Base-by-base conservation (phyloP, 2,113 vertebrate species). In the Myotis davidii region DNA sequence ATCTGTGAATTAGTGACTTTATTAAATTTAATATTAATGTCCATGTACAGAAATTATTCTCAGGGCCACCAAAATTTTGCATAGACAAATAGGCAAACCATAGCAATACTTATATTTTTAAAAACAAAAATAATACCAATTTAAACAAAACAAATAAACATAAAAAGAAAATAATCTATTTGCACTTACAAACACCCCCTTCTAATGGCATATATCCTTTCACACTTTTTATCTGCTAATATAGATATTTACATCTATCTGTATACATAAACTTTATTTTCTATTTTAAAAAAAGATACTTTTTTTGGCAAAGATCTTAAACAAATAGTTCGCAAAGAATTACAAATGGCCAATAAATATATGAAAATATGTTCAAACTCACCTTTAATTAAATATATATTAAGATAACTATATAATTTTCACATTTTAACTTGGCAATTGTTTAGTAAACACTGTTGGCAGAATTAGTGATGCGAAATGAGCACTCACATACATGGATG, bases 11-110 rank as follows among this genome's bases (percentile, higher is more conserved):
- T 17, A 42, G 32, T 94, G 32, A 74, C 13, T 67, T 90, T 37
- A 21, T 77, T 89, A 91, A 78, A 39, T 84, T 84, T 72, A 72
- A 10, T 85, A 81, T 85, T 78, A 37, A 70, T 76, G 93, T 77
- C 17, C 12, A 52, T 20, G 9, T 7, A 87, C 20, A 78, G 27
- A 86, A 82, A 5, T 86, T 77, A 86, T 17, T 20, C 8, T 56
- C 12, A 59, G 27, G 2, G 16, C 93, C 23, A 81, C 14, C 29
- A 81, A 45, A 77, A 48, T 78, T 59, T 37, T 74, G 17, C 9
- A 61, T 39, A 95, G 59, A 61, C 20, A 61, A 61, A 27, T 61
- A 52, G 6, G 13, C 4, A 12, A 93, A 77, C 4, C 12, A 61
- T 70, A 69, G 6, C 37, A 27, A 61, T 69, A 74, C 2, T 87